Base-by-base conservation (phyloP, 2,797 vertebrate genomes). In the Labeo calbasu region DNA sequence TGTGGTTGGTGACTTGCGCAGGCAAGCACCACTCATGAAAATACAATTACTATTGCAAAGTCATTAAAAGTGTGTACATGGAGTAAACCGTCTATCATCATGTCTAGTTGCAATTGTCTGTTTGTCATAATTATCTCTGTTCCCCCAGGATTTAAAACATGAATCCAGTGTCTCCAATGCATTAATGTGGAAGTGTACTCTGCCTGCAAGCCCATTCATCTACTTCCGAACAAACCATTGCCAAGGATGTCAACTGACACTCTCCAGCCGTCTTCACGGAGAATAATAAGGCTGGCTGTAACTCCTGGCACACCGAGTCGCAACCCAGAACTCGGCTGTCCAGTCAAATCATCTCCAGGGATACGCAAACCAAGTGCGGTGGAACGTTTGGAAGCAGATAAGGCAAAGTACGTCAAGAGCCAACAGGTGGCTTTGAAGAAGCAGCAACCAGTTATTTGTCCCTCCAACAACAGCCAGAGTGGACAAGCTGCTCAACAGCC, bases 391-490 rank as follows among this genome's bases (percentile, higher is more conserved):
- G 98, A 98, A 81, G 98, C 98, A 0, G 98, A 99, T 94, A 99
- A 98, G 90, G 95, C 96, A n/a, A 99, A 99, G 87, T 99, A 99
- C 0, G 97, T 99, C 80, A 99, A 99, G 92, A 98, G 97, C 90
- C 96, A 95, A 84, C 93, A 93, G 19, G 96, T 96, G 59, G 97
- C 95, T 85, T 96, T 94, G 21, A 96, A 96, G 53, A 96, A 93
- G 87, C 96, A 97, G 90, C 96, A 96, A 87, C 97, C 96, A 0
- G 92, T 95, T 23, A 76, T 91, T 70, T 93, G 91, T 19, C 92
- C 96, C 0, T 12, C 11, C 43, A 83, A 77, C 72, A 85, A 32
- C 25, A 53, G 10, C 40, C 86, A 79, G 3, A 92, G 91, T 77
- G 84, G 70, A 51, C 84, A 66, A 0, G 87, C 91, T 0, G 89